Conservation (phyloP, 2,888 invertebrate genomes). For the Chymomyza caudatula region DNA sequence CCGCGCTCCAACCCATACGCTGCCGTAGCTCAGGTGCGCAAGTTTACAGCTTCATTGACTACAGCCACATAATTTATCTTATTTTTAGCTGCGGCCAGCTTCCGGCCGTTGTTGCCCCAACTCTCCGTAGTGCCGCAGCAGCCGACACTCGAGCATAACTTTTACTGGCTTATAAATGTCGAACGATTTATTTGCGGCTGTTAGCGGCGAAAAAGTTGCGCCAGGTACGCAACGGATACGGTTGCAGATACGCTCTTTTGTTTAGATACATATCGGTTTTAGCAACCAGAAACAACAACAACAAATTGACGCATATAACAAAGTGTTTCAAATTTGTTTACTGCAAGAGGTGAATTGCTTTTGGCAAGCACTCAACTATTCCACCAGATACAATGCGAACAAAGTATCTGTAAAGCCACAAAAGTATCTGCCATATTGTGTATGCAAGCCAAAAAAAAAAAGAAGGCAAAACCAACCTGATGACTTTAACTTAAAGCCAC, state of each 20-base stretch:
- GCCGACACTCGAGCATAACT: slow-evolving; percentile 60
- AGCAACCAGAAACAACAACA: slow-evolving; percentile 9
- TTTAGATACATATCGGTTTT: slow-evolving; percentile 23
- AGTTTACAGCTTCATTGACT: slow-evolving; percentile 71
- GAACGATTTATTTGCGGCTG: slow-evolving; percentile 69
- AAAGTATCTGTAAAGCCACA: not conserved
- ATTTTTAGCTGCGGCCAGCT: slow-evolving; percentile 55
- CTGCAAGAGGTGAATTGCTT: slow-evolving; percentile 15
- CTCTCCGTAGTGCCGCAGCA: too few species aligned
- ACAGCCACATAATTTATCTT: slow-evolving; percentile 68
- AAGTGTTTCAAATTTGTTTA: slow-evolving; percentile 69
- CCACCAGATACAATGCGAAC: not conserved
- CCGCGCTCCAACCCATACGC: not conserved
- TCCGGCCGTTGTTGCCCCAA: not conserved
- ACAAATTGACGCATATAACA: slow-evolving; percentile 49
- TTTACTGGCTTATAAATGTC: slow-evolving; percentile 72
- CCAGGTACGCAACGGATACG: not conserved
- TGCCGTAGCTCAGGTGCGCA: slow-evolving; percentile 53
- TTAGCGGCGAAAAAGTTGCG: slow-evolving; percentile 14
- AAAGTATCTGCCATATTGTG: not conserved
- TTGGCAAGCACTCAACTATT: not conserved
- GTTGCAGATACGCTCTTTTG: not conserved
- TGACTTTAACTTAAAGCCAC: slow-evolving; percentile 16
- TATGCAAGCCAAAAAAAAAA: not conserved
- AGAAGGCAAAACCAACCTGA: not conserved